phyloP scores from a whole-genome alignment of 2,113 vertebrate genomes.

The Peromyscus californicus region DNA sequence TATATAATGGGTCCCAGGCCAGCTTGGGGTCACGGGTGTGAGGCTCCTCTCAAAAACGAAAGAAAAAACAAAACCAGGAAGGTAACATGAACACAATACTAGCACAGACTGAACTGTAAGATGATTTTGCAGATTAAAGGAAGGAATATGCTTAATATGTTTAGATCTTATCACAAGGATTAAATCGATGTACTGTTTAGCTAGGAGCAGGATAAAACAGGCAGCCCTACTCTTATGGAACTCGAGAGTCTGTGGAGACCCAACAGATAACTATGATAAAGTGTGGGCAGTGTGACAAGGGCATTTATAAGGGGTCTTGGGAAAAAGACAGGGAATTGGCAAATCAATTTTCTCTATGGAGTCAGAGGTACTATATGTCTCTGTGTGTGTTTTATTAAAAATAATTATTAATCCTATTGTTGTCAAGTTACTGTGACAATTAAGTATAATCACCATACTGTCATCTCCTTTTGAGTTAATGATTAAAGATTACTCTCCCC shows the following conservation, averaged over 20 bases:
- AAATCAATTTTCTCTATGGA: background rate
- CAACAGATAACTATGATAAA: background rate
- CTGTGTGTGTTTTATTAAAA: background rate
- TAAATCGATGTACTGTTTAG: slow-evolving; percentile 23
- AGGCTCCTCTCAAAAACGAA: background rate
- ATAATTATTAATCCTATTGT: background rate
- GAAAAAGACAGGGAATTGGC: background rate
- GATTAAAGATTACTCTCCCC: background rate
- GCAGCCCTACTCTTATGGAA: background rate
- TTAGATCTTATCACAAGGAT: background rate
- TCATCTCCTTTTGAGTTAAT: slow-evolving; percentile 20
- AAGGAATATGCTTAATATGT: background rate
- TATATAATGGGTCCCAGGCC: background rate
- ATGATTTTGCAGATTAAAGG: slow-evolving; percentile 41
- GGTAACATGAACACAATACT: background rate
- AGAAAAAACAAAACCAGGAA: background rate
- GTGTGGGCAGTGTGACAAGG: background rate
- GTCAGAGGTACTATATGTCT: background rate
- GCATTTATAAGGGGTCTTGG: background rate
- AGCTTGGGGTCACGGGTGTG: background rate
- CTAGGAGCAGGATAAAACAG: background rate
- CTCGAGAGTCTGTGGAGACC: background rate
- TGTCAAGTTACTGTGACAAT: slow-evolving; percentile 28
- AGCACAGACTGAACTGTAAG: background rate
- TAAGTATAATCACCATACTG: background rate